Evolutionary conservation across 2,113 vertebrate species (phyloP), one percentile per base, ranked within the genome.

Genomic region (Python bivittatus): DNA sequence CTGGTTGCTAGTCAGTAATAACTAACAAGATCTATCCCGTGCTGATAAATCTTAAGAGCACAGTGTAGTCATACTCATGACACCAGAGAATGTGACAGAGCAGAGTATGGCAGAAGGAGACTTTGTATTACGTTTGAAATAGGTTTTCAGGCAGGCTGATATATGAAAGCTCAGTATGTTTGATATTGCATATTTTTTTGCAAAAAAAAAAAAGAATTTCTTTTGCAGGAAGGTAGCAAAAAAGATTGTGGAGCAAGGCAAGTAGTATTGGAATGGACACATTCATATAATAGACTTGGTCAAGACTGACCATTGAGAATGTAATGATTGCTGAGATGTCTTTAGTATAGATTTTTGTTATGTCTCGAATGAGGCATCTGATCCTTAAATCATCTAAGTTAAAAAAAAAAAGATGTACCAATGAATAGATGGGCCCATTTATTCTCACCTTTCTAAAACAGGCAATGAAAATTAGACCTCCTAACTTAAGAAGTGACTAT

Each of bases 111-210:
- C 88, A 86, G 92, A 44, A 56, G 44, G 57, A 88, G 48, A 89
- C 79, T 22, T 5, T n/a, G 9, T 86, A 53, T 4, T 33, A 83
- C 91, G 86, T 38, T 29, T 85, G 87, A 92, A 92, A 94, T 38
- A 95, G 90, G 91, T 96, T 9, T 3, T 96, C 94, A 96, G 89
- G 88, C 94, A 94, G 90, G 44, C 89, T 96, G 89, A 85, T 91
- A 23, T 38, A 33, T 64, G 25, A 93, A 89, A 38, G 88, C 13
- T 79, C 89, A 85, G 83, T 90, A 88, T 25, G 86, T 91, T 93
- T 90, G 86, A 57, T 88, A 93, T 84, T 90, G 88, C 91, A 92
- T 56, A 42, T 93, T 96, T 94, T 89, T 61, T n/a, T n/a, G n/a
- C n/a, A n/a, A n/a, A n/a, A n/a, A n/a, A n/a, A n/a, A n/a, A n/a